phyloP scores from a whole-genome alignment of 2,888 invertebrate species.

The Amphipyra berbera region DNA sequence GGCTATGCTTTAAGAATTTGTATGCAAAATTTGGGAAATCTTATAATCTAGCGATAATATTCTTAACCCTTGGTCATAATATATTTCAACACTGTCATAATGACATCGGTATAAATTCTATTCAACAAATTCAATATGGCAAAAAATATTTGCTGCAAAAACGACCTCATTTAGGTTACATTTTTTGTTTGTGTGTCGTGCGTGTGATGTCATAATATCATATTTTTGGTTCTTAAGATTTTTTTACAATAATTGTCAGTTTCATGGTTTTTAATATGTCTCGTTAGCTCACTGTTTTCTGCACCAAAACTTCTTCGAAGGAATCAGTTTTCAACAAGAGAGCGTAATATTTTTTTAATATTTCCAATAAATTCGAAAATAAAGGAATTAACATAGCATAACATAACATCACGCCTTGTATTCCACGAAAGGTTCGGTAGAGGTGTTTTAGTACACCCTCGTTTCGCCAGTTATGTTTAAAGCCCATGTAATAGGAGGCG shows the following conservation, averaged over 20 bases:
- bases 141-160: background rate
- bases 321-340: background rate
- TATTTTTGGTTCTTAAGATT: background rate
- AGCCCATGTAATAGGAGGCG: too few species aligned
- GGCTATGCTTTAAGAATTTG: constrained; percentile 3
- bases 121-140: background rate
- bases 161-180: background rate
- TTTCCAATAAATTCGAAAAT: too few species aligned
- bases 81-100: background rate
- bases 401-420: too few species aligned
- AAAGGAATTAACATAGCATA: too few species aligned
- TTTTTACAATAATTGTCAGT: background rate
- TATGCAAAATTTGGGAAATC: constrained; percentile 6
- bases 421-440: too few species aligned
- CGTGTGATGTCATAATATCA: background rate
- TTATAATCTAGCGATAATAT: background rate
- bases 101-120: background rate
- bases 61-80: background rate
- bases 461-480: too few species aligned
- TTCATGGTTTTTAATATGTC: background rate
- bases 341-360: too few species aligned
- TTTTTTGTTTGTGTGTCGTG: constrained; percentile 3
- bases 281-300: background rate
- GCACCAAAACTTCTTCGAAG: background rate
- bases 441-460: too few species aligned